phyloP scores from a whole-genome alignment of 2,797 vertebrate species.

The Sebastes vulpes region DNA sequence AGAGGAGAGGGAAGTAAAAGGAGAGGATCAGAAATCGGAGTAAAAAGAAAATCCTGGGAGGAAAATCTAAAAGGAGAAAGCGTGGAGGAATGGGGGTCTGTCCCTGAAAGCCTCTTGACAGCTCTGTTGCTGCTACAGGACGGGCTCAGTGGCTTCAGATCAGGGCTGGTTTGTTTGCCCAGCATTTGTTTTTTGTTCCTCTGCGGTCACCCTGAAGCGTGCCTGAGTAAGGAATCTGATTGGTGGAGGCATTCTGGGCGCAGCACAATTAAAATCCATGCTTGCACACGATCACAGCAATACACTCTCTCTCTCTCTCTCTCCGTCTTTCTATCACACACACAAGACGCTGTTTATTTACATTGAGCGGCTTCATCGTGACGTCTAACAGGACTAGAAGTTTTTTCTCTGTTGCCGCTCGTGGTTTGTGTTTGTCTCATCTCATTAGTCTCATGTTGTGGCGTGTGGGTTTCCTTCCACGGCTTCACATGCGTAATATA shows the following conservation, averaged over 20 bases:
- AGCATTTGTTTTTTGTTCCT: slow-evolving; percentile 64
- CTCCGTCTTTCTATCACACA: slow-evolving; percentile 1
- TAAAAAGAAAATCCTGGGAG: slow-evolving; percentile 16
- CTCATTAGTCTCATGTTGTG: slow-evolving; percentile 37
- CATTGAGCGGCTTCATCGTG: slow-evolving; percentile 15
- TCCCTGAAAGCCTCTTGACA: slow-evolving; percentile 57
- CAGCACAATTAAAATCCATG: slow-evolving; percentile 48
- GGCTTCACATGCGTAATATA: slow-evolving; percentile 18
- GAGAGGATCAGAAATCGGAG: slow-evolving; percentile 2
- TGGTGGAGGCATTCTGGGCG: slow-evolving; percentile 56
- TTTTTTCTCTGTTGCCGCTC: slow-evolving; percentile 27
- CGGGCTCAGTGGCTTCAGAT: slow-evolving; percentile 48
- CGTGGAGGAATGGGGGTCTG: slow-evolving; percentile 11
- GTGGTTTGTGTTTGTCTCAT: slow-evolving; percentile 50
- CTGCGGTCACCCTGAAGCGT: slow-evolving; percentile 72
- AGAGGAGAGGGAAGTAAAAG: slow-evolving; percentile 14
- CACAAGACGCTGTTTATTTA: slow-evolving; percentile 39
- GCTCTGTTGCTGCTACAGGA: slow-evolving; percentile 54
- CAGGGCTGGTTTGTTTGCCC: slow-evolving; percentile 54
- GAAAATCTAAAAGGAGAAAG: neutral
- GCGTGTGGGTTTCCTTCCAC: slow-evolving; percentile 32
- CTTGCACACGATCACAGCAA: slow-evolving; percentile 21
- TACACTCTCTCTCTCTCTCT: neutral
- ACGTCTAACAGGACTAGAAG: slow-evolving; percentile 7
- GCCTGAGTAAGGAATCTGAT: slow-evolving; percentile 66